These are phyloP conservation scores for Eciton burchellii DNA, from an alignment of 1,140 invertebrate genomes.

Conservation along the genomic window DNA sequence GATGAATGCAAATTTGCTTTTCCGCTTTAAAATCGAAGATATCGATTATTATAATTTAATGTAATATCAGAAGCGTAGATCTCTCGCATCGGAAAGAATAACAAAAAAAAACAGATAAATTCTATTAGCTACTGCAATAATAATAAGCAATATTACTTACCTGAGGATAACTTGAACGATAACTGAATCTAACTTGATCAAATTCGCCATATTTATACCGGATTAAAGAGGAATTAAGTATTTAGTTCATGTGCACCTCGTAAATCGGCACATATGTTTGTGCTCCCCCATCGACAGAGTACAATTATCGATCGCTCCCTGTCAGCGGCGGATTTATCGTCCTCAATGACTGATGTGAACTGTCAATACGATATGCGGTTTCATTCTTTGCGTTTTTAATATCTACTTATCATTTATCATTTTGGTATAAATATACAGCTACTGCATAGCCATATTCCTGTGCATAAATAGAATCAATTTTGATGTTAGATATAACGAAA, in stretches of 20 bases:
- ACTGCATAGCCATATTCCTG: background rate
- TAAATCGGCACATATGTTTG: slow-evolving; percentile 42
- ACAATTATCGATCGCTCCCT: slow-evolving; percentile 30
- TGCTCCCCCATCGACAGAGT: slow-evolving; percentile 47
- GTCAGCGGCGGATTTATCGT: slow-evolving; percentile 57
- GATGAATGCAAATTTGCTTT: slow-evolving; percentile 29
- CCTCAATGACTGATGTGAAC: slow-evolving; percentile 24
- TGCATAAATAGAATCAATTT: slow-evolving; percentile 18
- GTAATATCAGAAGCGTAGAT: background rate
- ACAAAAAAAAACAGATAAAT: background rate
- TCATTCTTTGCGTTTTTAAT: slow-evolving; percentile 1
- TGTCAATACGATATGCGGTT: background rate
- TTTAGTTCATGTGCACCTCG: slow-evolving; percentile 71
- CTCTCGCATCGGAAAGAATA: background rate
- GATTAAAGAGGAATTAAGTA: slow-evolving; percentile 68
- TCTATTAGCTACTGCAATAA: too few relatives aligned
- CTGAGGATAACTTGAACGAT: background rate
- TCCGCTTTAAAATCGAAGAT: slow-evolving; percentile 22
- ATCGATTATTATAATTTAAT: slow-evolving; percentile 38
- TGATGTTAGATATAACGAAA: background rate
- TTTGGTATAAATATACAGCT: background rate
- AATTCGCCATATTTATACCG: slow-evolving; percentile 54
- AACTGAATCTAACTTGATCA: slow-evolving; percentile 4
- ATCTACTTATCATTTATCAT: background rate
- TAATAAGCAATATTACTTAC: slow-evolving; percentile 37